Conservation (phyloP, 2,797 vertebrate species). For the Ataeniobius toweri region DNA sequence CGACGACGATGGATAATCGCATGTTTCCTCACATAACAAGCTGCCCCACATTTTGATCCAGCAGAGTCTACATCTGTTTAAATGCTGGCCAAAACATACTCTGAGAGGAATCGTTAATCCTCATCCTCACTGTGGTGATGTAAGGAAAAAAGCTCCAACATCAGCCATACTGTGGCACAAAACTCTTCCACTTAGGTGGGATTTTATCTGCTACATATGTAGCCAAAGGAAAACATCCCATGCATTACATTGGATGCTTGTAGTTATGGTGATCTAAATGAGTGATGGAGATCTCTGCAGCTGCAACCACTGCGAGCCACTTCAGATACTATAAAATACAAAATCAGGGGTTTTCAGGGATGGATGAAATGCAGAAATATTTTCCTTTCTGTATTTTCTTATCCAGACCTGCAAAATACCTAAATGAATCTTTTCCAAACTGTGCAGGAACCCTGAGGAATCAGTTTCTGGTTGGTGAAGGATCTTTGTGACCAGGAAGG, state of each 20-base stretch:
- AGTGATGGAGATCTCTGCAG: conserved; percentile 59
- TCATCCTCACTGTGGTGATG: conserved; percentile 44
- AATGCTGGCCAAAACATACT: conserved; percentile 55
- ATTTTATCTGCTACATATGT: conserved; percentile 35
- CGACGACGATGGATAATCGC: conserved; percentile 41
- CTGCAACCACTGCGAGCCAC: neutral
- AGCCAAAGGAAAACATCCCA: conserved; percentile 36
- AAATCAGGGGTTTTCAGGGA: too few relatives aligned
- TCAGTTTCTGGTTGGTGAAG: conserved; percentile 38
- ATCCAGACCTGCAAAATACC: neutral
- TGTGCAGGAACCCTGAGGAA: conserved; percentile 29
- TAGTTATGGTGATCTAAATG: conserved; percentile 46
- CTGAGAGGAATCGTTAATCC: conserved; percentile 66
- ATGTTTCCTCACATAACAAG: conserved; percentile 53
- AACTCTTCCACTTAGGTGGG: conserved; percentile 33
- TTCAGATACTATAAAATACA: too few relatives aligned
- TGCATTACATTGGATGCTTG: conserved; percentile 46
- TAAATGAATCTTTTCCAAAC: too few relatives aligned
- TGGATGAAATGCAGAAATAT: neutral
- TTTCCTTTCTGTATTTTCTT: neutral
- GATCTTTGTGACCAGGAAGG: conserved; percentile 74
- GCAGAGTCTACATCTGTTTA: conserved; percentile 63
- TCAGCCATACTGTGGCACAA: conserved; percentile 41
- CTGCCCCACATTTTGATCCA: conserved; percentile 70
- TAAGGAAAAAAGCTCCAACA: conserved; percentile 42